These are phyloP conservation scores for Eupithecia dodoneata DNA, from an alignment of 2,888 invertebrate species.

Conservation along the genomic window DNA sequence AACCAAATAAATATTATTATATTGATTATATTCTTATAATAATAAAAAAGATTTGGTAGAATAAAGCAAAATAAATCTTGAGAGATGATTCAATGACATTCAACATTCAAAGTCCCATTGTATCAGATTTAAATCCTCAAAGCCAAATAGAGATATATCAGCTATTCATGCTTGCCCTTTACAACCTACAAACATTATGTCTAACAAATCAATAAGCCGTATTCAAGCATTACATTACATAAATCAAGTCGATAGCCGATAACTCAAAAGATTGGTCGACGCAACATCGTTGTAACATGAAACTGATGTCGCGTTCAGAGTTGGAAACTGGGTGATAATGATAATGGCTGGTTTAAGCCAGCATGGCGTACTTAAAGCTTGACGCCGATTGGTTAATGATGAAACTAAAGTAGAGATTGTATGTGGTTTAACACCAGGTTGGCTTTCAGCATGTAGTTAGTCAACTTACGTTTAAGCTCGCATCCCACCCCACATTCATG, in stretches of 20 bases:
- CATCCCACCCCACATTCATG: neutral
- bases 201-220: conserved; percentile 40
- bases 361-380: neutral
- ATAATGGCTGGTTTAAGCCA: neutral
- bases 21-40: no score
- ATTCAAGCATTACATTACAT: conserved; percentile 28
- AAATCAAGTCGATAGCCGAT: conserved; percentile 40
- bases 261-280: conserved; percentile 39
- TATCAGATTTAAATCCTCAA: neutral
- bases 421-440: neutral
- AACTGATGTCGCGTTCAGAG: conserved; percentile 28
- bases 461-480: neutral
- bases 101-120: neutral
- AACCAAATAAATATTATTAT: no score
- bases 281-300: conserved; percentile 43
- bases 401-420: neutral
- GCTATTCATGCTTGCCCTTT: neutral
- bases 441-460: neutral
- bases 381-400: neutral
- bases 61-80: no score
- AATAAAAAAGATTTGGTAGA: no score
- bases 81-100: neutral
- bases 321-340: neutral
- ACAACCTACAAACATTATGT: conserved; percentile 30
- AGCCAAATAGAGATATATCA: neutral